Evolutionary conservation across 30 jellyfish, hydroid and myxozoan genomes (phyloP), one percentile per base, ranked within the genome.

Genomic region (Nemopilema nomurai): DNA sequence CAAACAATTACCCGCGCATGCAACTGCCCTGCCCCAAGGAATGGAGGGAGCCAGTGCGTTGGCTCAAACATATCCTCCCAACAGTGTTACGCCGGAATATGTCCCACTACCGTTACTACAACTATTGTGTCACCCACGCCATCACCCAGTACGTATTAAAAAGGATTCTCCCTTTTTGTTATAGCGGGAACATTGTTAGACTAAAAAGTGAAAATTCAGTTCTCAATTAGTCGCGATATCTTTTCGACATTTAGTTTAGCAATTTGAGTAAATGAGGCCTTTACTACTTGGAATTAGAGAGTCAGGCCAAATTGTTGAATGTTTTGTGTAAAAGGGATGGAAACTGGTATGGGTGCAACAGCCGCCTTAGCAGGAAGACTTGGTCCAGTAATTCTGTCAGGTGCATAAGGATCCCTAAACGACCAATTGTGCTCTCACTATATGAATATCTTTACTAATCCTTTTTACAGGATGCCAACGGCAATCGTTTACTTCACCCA

Each of bases 31-130:
- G 9, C 74, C n/a, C 85, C 85, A 8, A 49, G 74, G 18, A 62
- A 9, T 24, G 85, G 85, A 18, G 85, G 85, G 3, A 62, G 74
- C 30, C 52, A 51, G 27, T 76, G 85, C 71, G 51, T 62, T 4
- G 85, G 85, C 16, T 25, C 85, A 76, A 49, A 24, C 8, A 18
- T 49, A 4, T 33, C 18, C 18, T 1, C 26, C 0, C 52, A 50
- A 27, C 0, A 8, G 0, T 76, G 85, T 29, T 76, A 76, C 51
- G 53, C 19, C 22, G 85, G 85, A 20, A 8, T 49, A 6, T 76
- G 85, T 51, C 85, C 85, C 23, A 17, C 85, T 1, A 25, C 73
- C 25, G 22, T 74, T 16, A n/a, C 85, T 16, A 24, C 53, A 50
- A 53, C 32, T 22, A n/a, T 51, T 1, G 33, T 52, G 29, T 67